Evolutionary conservation across 1,140 invertebrate genomes (phyloP), one percentile per base, ranked within the genome.

Genomic region (Lasioglossum albipes): DNA sequence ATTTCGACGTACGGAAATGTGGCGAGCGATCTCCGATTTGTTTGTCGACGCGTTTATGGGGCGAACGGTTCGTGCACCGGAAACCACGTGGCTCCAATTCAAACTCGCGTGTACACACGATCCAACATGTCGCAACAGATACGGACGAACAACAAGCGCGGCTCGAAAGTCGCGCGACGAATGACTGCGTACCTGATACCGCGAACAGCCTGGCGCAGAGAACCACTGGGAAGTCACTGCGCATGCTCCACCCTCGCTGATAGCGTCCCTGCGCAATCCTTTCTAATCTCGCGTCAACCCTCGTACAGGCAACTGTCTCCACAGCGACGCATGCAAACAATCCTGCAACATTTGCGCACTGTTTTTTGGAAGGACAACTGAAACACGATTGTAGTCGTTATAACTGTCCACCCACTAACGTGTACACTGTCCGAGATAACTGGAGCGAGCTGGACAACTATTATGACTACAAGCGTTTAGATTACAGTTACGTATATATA

Each of bases 161-260:
- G 89, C 79, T 88, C 87, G 87, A 73, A 81, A 85, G 91, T 86
- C 91, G 89, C 90, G 89, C 90, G 85, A 89, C 90, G 90, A 91
- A 90, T 91, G 90, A 86, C 84, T 76, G 79, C 75, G 72, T 75
- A 72, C 45, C 49, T 67, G 83, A 62, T 78, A 77, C 68, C 71
- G 67, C 81, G 41, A 49, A 71, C 45, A 77, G 81, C 49, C 75
- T 78, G n/a, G 10, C 52, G 49, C 57, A 74, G 82, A 87, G 85
- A 86, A 84, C 82, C 82, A 86, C 84, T 87, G 85, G 49, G 45
- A 18, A 41, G 13, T 27, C 18, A 65, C 59, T 49, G 68, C 85
- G 78, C 84, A 86, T 67, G 85, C 85, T 73, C 59, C 27, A 18
- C 22, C 7, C 27, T 45, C n/a, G 31, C 70, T 66, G 66, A 80